Conservation (phyloP, 2,797 vertebrate genomes). For the Malurus leucopterus region DNA sequence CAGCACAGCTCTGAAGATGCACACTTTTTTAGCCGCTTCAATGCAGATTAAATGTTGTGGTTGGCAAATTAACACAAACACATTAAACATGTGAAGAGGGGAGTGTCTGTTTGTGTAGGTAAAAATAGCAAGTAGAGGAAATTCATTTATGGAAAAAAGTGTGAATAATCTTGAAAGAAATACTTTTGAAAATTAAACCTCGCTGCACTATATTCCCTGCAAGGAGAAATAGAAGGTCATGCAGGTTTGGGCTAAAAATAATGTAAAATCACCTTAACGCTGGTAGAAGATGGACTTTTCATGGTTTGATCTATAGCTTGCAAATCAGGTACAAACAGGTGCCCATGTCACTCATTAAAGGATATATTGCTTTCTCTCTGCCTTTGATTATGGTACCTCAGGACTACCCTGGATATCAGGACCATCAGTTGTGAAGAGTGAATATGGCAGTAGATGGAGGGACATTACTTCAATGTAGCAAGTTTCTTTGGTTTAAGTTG, state of each 20-base stretch:
- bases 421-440: not conserved
- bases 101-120: not conserved
- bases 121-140: not conserved
- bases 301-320: not conserved
- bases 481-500: not conserved
- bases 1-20: not conserved
- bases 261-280: not conserved
- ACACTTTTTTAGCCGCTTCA: not conserved
- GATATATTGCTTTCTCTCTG: not conserved
- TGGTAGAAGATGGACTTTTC: not conserved
- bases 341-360: not conserved
- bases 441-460: not conserved
- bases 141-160: not conserved
- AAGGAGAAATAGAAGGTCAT: not conserved
- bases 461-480: not conserved
- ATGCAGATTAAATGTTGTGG: not conserved
- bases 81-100: not conserved
- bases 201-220: not conserved
- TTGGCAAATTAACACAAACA: not conserved
- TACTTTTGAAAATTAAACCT: not conserved
- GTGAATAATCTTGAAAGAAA: not conserved
- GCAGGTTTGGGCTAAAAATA: not conserved
- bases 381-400: not conserved
- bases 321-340: not conserved
- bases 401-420: not conserved